Conservation (phyloP, 1,140 invertebrate genomes). For the Pomacea maculata region DNA sequence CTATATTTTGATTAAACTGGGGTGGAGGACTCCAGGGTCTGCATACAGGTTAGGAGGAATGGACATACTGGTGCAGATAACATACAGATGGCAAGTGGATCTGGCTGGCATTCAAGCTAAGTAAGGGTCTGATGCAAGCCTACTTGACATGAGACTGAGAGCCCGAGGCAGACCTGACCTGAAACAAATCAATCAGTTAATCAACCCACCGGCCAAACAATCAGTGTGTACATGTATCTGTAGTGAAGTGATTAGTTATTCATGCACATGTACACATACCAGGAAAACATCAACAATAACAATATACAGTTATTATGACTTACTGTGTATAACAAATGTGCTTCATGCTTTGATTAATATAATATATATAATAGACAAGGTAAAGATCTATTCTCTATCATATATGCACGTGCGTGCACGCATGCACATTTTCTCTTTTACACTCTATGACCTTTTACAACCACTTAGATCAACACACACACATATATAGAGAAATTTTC, state of each 20-base stretch:
- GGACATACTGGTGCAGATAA: too few species aligned
- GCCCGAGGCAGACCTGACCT: slow-evolving; percentile 48
- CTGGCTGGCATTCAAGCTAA: background rate
- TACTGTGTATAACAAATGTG: background rate
- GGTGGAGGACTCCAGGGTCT: too few species aligned
- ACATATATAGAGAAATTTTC: background rate
- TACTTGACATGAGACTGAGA: slow-evolving; percentile 46
- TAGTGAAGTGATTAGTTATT: too few species aligned
- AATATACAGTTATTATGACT: background rate
- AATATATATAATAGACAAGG: too few species aligned
- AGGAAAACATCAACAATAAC: background rate
- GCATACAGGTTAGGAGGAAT: too few species aligned
- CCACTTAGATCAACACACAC: background rate
- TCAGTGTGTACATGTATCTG: too few species aligned
- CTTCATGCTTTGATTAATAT: too few species aligned
- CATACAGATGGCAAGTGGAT: too few species aligned
- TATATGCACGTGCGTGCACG: too few species aligned
- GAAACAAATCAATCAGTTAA: slow-evolving; percentile 12
- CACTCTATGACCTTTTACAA: background rate
- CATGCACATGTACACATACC: background rate
- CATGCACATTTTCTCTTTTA: background rate
- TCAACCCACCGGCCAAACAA: background rate
- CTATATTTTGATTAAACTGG: too few species aligned
- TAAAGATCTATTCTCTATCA: too few species aligned
- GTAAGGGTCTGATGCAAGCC: background rate